Base-by-base conservation (phyloP, 1,140 invertebrate species). In the Monochamus saltuarius region DNA sequence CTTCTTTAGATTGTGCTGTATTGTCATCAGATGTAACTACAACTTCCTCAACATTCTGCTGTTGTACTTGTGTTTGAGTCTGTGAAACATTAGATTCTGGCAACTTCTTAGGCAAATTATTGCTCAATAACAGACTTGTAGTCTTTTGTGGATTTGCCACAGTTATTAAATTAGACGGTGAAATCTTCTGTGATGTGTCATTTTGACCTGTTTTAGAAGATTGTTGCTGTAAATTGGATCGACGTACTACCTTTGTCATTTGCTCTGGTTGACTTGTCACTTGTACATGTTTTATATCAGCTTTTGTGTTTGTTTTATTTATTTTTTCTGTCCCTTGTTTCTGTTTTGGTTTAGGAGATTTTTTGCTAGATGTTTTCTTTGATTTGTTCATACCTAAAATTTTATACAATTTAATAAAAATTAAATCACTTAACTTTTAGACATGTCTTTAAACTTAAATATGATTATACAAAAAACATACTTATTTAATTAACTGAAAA, bases 331-430 rank as follows among this genome's bases (percentile, higher is more conserved):
- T 47, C 8, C 78, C 78, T 76, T 84, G 78, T 4, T 80, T 56
- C 13, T 77, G 77, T 61, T 75, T 78, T 10, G 71, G 72, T 64
- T 72, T 78, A 22, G 78, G 66, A 1, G 72, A 68, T 62, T 80
- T 81, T 56, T 80, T 80, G 54, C 78, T 78, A 10, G 69, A 67
- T 9, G 70, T 72, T 59, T 81, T 81, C 62, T 85, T 83, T 43
- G 80, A 78, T 55, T 78, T 81, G 50, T 81, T 80, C 52, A 84
- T 79, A 2, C 82, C 53, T 56, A 29, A 10, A 56, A 54, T 11
- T 29, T n/a, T n/a, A n/a, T n/a, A n/a, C n/a, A n/a, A n/a, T n/a
- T n/a, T n/a, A n/a, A n/a, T n/a, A n/a, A n/a, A n/a, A n/a, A n/a
- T n/a, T n/a, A n/a, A n/a, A n/a, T n/a, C n/a, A n/a, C n/a, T n/a